Percentiles rank a stretch among this genome's conserved stretches.
Evolutionary conservation across 2,113 vertebrate species (phyloP).

Genomic region (Dipodomys spectabilis): DNA sequence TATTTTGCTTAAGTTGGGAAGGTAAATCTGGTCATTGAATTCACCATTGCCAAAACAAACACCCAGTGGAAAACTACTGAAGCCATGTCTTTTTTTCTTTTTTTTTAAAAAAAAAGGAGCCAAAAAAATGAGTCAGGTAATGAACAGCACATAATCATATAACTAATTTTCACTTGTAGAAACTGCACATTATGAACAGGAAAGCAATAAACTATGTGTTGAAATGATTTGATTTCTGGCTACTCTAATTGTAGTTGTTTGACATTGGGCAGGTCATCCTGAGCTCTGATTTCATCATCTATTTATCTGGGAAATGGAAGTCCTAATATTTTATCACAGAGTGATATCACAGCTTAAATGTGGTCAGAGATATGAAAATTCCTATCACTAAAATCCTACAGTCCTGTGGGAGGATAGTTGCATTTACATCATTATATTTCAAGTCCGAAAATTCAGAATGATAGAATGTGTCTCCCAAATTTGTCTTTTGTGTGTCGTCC

Average conservation of each 20-base stretch:
- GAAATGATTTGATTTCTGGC: neutral
- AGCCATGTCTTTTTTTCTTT: neutral
- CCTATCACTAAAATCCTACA: constrained; percentile 34
- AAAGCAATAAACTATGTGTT: constrained; percentile 23
- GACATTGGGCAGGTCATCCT: constrained; percentile 29
- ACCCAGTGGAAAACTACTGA: neutral
- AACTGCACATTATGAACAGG: neutral
- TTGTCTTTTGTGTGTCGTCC: constrained; percentile 14
- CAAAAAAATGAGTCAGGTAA: constrained; percentile 9
- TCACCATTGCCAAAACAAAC: neutral
- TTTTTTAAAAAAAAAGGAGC: neutral
- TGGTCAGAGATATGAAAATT: constrained; percentile 39
- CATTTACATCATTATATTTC: constrained; percentile 19
- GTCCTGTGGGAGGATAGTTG: neutral
- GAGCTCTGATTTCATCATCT: constrained; percentile 27
- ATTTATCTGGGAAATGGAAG: neutral
- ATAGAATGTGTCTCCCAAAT: constrained; percentile 28
- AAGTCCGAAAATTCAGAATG: constrained; percentile 38
- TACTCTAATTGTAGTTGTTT: neutral
- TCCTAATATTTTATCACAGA: constrained; percentile 48
- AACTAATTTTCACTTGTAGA: neutral
- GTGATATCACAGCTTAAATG: constrained; percentile 62
- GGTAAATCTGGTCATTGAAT: neutral
- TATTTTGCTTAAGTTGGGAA: neutral
- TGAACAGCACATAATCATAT: neutral